Evolutionary conservation across 2,797 vertebrate genomes (phyloP), one percentile per base, ranked within the genome.

Genomic region (Acestrorhynchus altus): DNA sequence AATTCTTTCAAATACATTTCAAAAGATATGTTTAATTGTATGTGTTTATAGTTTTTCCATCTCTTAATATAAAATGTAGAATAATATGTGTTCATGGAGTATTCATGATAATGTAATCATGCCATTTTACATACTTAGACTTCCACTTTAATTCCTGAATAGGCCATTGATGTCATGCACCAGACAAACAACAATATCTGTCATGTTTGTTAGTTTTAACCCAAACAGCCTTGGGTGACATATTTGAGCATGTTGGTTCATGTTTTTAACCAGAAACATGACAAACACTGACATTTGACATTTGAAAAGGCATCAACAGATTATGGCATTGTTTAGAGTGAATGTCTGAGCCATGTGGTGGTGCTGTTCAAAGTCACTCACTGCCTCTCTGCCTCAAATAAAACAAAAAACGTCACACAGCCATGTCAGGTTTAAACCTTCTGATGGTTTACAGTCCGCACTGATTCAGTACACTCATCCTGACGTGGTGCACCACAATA

Each of bases 331-430:
- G 64, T 64, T 64, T 64, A 22, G 11, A 28, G 18, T 16, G 42
- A 51, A 78, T 72, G 51, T 12, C 69, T 31, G 57, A 60, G 5
- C 57, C 57, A 35, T 60, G 26, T 60, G 28, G 28, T 4, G 26
- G 35, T 9, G 28, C 57, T 60, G 26, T 16, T 35, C 28, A 7
- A 7, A 60, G 57, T 35, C 57, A 60, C 26, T 60, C 57, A 35
- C 7, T 59, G 20, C 20, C 10, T 22, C 52, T 56, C 52, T 24
- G 24, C 26, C 56, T 28, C 56, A 0, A 16, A 59, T 31, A 59
- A 26, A 59, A 59, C 16, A 28, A 8, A 60, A 6, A 60, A 60
- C 57, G 57, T 60, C 57, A 60, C 57, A 28, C 24, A 59, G 12
- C 24, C 13, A 26, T 24, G 7, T 35, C 57, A 31, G 57, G 57